These are phyloP conservation scores for Heliornis fulica DNA, from an alignment of 2,113 vertebrate species.

Conservation along the genomic window DNA sequence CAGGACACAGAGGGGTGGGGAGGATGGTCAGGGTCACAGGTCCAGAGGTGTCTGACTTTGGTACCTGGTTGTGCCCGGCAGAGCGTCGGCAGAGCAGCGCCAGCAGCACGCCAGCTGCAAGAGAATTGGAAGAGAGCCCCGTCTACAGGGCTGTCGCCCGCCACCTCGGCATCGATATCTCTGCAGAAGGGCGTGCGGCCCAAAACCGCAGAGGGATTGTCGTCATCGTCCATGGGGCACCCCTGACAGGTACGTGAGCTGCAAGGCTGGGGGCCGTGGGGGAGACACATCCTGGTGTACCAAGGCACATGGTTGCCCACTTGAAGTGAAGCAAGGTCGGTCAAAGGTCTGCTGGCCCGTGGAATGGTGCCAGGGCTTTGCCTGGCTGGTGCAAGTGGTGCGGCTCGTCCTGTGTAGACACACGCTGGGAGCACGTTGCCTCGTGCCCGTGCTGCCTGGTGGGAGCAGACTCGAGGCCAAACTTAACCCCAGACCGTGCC, in stretches of 20 bases:
- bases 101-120: slow-evolving; percentile 29
- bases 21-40: not conserved
- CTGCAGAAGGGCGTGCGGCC: slow-evolving; percentile 62
- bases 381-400: not conserved
- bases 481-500: not conserved
- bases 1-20: not conserved
- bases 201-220: slow-evolving; percentile 76
- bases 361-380: not conserved
- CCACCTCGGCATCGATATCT: slow-evolving; percentile 72
- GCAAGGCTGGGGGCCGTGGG: not conserved
- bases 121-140: slow-evolving; percentile 72
- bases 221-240: slow-evolving; percentile 84
- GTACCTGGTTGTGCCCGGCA: not conserved
- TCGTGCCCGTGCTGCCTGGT: not conserved
- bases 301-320: not conserved
- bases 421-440: not conserved
- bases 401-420: not conserved
- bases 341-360: rapidly evolving
- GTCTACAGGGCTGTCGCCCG: slow-evolving; percentile 74
- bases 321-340: not conserved
- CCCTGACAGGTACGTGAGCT: slow-evolving; percentile 75
- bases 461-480: not conserved
- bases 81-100: slow-evolving; percentile 39
- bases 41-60: not conserved
- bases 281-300: not conserved